Evolutionary conservation across 2,113 vertebrate species (phyloP).

Genomic region (Egretta garzetta): DNA sequence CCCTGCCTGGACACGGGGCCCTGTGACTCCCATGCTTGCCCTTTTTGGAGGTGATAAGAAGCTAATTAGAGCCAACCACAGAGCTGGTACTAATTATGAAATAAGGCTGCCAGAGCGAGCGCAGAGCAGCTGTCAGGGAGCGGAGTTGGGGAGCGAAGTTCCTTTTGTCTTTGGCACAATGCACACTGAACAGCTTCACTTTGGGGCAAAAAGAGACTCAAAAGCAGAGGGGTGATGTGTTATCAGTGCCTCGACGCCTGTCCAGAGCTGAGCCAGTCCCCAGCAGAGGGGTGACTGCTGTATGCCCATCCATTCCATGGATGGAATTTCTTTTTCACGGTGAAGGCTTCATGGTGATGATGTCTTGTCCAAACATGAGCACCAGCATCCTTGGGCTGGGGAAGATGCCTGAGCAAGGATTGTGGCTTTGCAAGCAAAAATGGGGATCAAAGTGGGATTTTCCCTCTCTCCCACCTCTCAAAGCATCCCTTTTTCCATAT

Average conservation of each 20-base stretch:
- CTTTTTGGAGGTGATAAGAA: background rate
- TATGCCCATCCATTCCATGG: background rate
- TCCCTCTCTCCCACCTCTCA: background rate
- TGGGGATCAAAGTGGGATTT: background rate
- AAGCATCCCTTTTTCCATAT: background rate
- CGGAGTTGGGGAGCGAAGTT: background rate
- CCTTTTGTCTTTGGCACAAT: background rate
- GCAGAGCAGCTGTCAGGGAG: background rate
- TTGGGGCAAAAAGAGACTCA: background rate
- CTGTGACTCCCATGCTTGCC: background rate
- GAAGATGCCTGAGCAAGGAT: background rate
- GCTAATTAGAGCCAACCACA: background rate
- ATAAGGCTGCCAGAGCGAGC: accelerated
- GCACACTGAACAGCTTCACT: background rate
- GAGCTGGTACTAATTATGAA: background rate
- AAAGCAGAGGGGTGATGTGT: background rate
- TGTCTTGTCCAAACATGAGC: accelerated
- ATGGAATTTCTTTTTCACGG: background rate
- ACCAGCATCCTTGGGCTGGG: too few species aligned
- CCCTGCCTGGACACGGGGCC: background rate
- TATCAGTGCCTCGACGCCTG: too few species aligned
- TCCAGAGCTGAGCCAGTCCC: background rate
- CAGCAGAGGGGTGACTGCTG: accelerated
- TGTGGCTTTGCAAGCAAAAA: background rate
- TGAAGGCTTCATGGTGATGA: accelerated